Conservation (phyloP, 1,140 invertebrate species). For the Colletes gigas region DNA sequence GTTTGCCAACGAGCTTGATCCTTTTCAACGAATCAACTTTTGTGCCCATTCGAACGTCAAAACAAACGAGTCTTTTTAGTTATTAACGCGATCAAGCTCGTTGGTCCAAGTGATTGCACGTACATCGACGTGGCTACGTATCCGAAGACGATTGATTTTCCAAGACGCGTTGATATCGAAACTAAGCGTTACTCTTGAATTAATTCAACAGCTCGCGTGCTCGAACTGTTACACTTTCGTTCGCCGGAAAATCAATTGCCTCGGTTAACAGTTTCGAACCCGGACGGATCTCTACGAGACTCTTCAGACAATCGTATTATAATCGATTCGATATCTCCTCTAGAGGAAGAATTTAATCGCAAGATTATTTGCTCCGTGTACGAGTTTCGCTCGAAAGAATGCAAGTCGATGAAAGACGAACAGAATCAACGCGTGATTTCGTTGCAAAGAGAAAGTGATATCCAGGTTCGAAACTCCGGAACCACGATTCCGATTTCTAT, state of each 20-base stretch:
- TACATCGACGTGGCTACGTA: constrained; percentile 53
- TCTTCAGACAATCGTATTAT: not conserved
- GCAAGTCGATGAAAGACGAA: not conserved
- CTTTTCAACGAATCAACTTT: constrained; percentile 2
- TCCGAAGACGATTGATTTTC: constrained; percentile 46
- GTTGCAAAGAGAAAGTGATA: not conserved
- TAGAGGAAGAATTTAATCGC: constrained; percentile 11
- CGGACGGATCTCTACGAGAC: constrained; percentile 19
- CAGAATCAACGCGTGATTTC: not conserved
- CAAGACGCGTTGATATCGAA: not conserved
- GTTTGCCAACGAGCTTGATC: constrained; percentile 82
- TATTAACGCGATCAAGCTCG: constrained; percentile 65
- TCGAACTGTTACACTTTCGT: constrained; percentile 12
- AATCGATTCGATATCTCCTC: not conserved
- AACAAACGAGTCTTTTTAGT: not conserved
- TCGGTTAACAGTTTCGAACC: constrained; percentile 48
- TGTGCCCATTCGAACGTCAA: no score
- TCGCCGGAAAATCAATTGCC: constrained; percentile 54
- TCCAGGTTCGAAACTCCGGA: constrained; percentile 54
- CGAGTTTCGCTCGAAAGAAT: not conserved
- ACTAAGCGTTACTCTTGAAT: not conserved
- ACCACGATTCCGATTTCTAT: constrained; percentile 62
- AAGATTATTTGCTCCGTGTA: not conserved
- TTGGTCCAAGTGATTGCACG: constrained; percentile 66
- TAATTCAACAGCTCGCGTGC: not conserved